Conservation (phyloP, 2,888 invertebrate species). For the Malthinus seriepunctatus region DNA sequence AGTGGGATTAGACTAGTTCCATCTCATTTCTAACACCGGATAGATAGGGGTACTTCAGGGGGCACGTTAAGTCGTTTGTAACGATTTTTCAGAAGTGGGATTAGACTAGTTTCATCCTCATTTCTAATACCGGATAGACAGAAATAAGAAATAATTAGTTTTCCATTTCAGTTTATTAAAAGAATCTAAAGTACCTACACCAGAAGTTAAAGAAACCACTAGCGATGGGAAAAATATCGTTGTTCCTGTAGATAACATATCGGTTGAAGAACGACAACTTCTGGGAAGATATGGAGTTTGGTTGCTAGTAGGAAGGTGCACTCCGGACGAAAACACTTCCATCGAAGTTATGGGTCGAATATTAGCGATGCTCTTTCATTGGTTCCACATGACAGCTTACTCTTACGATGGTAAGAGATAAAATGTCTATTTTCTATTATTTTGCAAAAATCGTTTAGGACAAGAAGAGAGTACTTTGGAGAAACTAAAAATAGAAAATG, state of each 20-base stretch:
- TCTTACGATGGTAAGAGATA: constrained; percentile 80
- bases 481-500: constrained; percentile 88
- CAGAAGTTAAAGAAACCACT: constrained; percentile 62
- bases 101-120: too few species aligned
- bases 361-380: constrained; percentile 95
- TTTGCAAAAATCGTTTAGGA: constrained; percentile 49
- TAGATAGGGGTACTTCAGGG: constrained; percentile 91
- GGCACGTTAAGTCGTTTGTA: constrained; percentile 1
- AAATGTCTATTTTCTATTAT: neutral
- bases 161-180: constrained; percentile 74
- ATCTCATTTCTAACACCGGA: too few species aligned
- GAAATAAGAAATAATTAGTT: constrained; percentile 68
- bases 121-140: too few species aligned
- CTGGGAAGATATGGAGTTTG: constrained; percentile 96
- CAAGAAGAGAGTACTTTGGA: constrained; percentile 87
- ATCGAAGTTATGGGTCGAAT: constrained; percentile 85
- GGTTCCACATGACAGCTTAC: constrained; percentile 98
- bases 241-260: constrained; percentile 66
- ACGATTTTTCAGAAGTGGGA: neutral
- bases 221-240: constrained; percentile 51
- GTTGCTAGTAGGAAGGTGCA: constrained; percentile 92
- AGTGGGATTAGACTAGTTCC: too few species aligned
- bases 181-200: constrained; percentile 84
- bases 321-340: constrained; percentile 76
- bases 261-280: constrained; percentile 85